A percentile compares a stretch with the other conserved stretches of the same genome.
phyloP scores from a whole-genome alignment of 1,140 invertebrate genomes.

The Acyrthosiphon pisum region DNA sequence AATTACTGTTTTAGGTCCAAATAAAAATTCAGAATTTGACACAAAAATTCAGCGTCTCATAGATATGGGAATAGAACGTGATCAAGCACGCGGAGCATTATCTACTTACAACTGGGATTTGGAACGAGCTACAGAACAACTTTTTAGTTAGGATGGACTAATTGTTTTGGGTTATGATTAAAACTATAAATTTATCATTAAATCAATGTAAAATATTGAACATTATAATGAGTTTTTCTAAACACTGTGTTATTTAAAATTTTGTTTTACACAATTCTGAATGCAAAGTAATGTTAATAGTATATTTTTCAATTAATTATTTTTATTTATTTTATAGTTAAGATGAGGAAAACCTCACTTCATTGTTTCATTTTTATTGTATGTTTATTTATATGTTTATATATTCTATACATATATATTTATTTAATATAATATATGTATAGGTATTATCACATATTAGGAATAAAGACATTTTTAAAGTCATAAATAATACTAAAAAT shows the following conservation, averaged over 20 bases:
- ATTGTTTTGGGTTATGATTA: constrained; percentile 30
- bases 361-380: neutral
- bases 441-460: neutral
- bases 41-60: constrained; percentile 80
- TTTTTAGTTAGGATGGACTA: constrained; percentile 78
- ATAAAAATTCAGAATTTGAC: constrained; percentile 77
- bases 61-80: constrained; percentile 89
- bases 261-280: constrained; percentile 8
- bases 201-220: constrained; percentile 12
- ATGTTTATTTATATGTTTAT: neutral
- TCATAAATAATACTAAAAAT: neutral
- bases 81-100: constrained; percentile 81
- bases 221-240: constrained; percentile 33
- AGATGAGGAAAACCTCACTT: neutral
- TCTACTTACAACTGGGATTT: constrained; percentile 91
- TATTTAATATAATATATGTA: neutral
- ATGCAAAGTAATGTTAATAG: constrained; percentile 26
- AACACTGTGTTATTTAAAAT: constrained; percentile 49
- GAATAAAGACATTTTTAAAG: neutral
- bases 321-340: neutral
- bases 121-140: constrained; percentile 83
- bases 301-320: constrained; percentile 21
- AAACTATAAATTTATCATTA: constrained; percentile 13
- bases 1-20: constrained; percentile 69
- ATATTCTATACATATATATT: neutral